Base-by-base conservation (phyloP, 1,140 invertebrate species). In the Tachypleus tridentatus region DNA sequence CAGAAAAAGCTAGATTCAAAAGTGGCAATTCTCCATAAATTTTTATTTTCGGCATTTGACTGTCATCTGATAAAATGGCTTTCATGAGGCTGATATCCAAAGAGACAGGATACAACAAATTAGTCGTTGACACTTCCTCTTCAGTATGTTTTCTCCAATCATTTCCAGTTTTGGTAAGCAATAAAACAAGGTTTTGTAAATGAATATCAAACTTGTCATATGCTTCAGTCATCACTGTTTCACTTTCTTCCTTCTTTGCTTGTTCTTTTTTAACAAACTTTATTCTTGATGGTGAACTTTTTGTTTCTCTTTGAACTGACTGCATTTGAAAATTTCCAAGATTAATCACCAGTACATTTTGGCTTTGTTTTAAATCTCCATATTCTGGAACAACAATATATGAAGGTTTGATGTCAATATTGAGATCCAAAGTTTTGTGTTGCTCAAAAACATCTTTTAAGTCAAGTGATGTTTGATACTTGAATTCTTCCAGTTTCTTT, bases 371-470 rank as follows among this genome's bases (percentile, higher is more conserved):
- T 71, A 89, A 91, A 29, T 85, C 79, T n/a, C 96, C 96, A 49
- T 82, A 82, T 64, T 91, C 82, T 1, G 94, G 93, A 70, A 98
- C 76, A 53, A 98, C 84, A 47, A 98, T 78, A 71, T 90, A 88
- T 0, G 93, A 92, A 0, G 94, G 88, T 74, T 88, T 83, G 49
- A 98, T 81, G 76, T 92, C 81, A 8, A 99, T 82, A 70, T 89
- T 85, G 58, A 98, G 79, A 71, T 98, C 93, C 3, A 97, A 79
- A 64, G 86, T 84, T 2, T 86, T 85, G 69, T 92, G 88, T 72
- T 89, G 84, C 67, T 97, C 86, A 60, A 98, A 89, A 3, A 93
- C 88, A 74, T 95, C 86, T 73, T 97, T 91, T 69, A 98, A 81
- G 6, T 91, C 90, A 6, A 89, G 80, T 0, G 91, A 85, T 1